phyloP scores from a whole-genome alignment of 2,888 invertebrate species.

The Diloba caeruleocephala region DNA sequence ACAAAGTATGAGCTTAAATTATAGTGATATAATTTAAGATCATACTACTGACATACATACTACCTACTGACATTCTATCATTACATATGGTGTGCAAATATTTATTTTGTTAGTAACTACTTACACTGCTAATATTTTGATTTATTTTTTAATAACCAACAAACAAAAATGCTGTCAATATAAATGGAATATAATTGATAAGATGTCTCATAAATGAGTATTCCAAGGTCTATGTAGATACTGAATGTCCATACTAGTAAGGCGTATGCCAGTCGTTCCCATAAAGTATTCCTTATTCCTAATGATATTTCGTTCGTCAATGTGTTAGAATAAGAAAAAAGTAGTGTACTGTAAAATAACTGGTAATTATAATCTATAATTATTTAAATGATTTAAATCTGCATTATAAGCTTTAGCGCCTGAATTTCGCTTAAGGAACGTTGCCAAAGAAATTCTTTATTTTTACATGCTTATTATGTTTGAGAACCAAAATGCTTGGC shows the following conservation, averaged over 20 bases:
- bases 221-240: not conserved
- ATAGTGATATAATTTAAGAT: no score
- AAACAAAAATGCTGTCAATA: no score
- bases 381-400: conserved; percentile 44
- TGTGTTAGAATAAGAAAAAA: conserved; percentile 69
- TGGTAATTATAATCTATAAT: conserved; percentile 49
- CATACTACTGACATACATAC: no score
- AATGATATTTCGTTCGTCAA: conserved; percentile 64
- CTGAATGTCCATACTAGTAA: not conserved
- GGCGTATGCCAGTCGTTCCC: conserved; percentile 43
- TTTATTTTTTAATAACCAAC: no score
- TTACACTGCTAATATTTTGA: no score
- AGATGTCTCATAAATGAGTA: not conserved
- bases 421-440: conserved; percentile 56
- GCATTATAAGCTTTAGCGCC: conserved; percentile 55
- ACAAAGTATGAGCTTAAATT: no score
- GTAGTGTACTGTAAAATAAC: conserved; percentile 57
- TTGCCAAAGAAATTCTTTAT: conserved; percentile 64
- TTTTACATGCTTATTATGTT: conserved; percentile 46
- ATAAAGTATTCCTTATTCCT: conserved; percentile 66
- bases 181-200: not conserved
- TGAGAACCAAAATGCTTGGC: conserved; percentile 26
- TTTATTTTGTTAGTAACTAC: no score
- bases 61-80: no score
- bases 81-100: no score